A percentile compares a stretch with the other conserved stretches of the same genome.
phyloP scores from a whole-genome alignment of 2,113 vertebrate species.

The Gobio gobio region DNA sequence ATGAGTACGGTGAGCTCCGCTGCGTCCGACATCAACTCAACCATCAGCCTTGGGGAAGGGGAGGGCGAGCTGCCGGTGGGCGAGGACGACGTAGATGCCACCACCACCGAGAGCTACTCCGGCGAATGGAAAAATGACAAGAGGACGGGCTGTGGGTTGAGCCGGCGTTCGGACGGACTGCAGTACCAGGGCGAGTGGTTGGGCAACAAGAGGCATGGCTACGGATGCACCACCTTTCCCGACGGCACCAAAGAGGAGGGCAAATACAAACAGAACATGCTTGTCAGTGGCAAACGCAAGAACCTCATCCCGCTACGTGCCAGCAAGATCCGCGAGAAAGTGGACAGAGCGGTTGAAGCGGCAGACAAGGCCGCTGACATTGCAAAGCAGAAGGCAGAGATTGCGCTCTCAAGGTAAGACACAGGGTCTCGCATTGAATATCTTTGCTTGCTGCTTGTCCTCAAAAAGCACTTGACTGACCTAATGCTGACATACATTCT shows the following conservation, averaged over 20 bases:
- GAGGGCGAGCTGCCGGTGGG: conserved; percentile 83
- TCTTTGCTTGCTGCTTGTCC: background rate
- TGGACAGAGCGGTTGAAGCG: conserved; percentile 91
- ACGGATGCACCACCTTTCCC: conserved; percentile 94
- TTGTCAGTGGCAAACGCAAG: conserved; percentile 96
- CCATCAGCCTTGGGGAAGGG: conserved; percentile 95
- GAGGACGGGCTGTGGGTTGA: conserved; percentile 89
- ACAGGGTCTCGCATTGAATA: background rate
- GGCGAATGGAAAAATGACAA: conserved; percentile 98
- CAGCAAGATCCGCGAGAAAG: conserved; percentile 98
- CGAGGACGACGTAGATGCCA: conserved; percentile 94
- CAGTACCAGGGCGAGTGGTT: conserved; percentile 97
- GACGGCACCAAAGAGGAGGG: conserved; percentile 97
- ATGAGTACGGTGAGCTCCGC: conserved; percentile 96
- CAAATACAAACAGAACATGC: conserved; percentile 96
- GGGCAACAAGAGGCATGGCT: conserved; percentile 93
- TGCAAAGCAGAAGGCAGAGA: conserved; percentile 94
- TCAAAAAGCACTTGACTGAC: background rate
- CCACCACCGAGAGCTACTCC: conserved; percentile 91
- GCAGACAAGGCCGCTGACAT: conserved; percentile 91
- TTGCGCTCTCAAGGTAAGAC: conserved; percentile 91
- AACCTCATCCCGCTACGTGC: conserved; percentile 95
- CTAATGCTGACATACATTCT: background rate
- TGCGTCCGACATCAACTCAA: conserved; percentile 96
- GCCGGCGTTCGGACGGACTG: conserved; percentile 91